Base-by-base conservation (phyloP, 2,888 invertebrate genomes). In the Erynnis tages region DNA sequence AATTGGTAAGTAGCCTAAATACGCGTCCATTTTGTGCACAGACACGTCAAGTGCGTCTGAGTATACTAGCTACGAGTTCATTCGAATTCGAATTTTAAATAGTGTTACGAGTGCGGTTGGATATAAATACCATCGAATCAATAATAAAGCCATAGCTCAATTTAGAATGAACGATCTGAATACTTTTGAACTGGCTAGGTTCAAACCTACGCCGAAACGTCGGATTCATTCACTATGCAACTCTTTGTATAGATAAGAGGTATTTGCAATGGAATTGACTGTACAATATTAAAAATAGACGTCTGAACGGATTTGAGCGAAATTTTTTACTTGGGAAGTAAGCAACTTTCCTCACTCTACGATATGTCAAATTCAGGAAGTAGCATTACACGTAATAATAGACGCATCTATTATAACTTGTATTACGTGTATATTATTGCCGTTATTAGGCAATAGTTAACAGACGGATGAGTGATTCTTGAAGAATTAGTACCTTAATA, bases 41-140 rank as follows among this genome's bases (percentile, higher is more conserved):
- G 6, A 34, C 23, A 40, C 21, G 25, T 25, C 41, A 48, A 48
- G 47, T 49, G 48, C 25, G 49, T 49, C 49, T 49, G 49, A 49
- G 48, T 47, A 38, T 49, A 38, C 30, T 25, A 19, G 13, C 16
- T n/a, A 35, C 27, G 25, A 21, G 43, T 17, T 14, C 21, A 41
- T 34, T 25, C 23, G 32, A 27, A 49, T 34, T 17, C 32, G 23
- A 41, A 41, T 34, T 41, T 49, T 41, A 41, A 49, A 40, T 25
- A 49, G 49, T 25, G 11, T 23, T 23, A 32, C n/a, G 17, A 32
- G 25, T n/a, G 8, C 25, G 23, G 25, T 8, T 13, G 41, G 34
- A 16, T 41, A 34, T 41, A 41, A 34, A 41, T 49, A 41, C 5
- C 32, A 34, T 16, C 17, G 40, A 34, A 41, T 49, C 41, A 11